Percentiles rank a stretch among this genome's conserved stretches.
Conservation (phyloP, 2,888 invertebrate genomes). For the Chironomus riparius region DNA sequence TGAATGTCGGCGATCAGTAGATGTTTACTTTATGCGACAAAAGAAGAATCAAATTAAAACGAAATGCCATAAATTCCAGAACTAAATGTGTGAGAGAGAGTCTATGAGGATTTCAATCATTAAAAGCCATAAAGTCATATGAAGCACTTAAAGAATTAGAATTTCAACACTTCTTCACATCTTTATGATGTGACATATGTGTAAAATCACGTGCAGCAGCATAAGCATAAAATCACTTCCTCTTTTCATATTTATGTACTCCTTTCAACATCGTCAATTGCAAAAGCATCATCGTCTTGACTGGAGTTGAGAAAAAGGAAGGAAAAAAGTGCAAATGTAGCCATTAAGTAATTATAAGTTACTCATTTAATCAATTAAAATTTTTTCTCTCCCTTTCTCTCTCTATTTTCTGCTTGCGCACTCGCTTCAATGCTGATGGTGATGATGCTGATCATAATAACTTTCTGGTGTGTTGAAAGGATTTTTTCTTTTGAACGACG, state of each 20-base stretch:
- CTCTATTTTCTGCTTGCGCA: too few species aligned
- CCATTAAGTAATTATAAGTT: constrained; percentile 18
- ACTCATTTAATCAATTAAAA: constrained; percentile 25
- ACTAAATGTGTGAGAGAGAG: not conserved
- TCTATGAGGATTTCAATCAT: constrained; percentile 15
- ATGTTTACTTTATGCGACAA: not conserved
- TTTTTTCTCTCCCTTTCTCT: not conserved
- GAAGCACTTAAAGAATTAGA: not conserved
- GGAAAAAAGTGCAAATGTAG: constrained; percentile 1
- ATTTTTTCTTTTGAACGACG: too few species aligned
- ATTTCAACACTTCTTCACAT: not conserved
- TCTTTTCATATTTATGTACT: not conserved
- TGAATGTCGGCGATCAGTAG: not conserved
- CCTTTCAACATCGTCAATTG: not conserved
- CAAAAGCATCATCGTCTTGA: too few species aligned
- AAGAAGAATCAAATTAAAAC: not conserved
- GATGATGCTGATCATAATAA: too few species aligned
- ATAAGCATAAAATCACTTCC: not conserved
- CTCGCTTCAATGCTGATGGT: too few species aligned
- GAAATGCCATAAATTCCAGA: constrained; percentile 21
- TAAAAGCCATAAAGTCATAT: not conserved
- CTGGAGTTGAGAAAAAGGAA: not conserved
- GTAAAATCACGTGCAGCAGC: not conserved
- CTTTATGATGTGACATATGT: not conserved
- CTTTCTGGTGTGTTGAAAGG: too few species aligned